Evolutionary conservation across 2,888 invertebrate species (phyloP).

Genomic region (Orthosia incerta): DNA sequence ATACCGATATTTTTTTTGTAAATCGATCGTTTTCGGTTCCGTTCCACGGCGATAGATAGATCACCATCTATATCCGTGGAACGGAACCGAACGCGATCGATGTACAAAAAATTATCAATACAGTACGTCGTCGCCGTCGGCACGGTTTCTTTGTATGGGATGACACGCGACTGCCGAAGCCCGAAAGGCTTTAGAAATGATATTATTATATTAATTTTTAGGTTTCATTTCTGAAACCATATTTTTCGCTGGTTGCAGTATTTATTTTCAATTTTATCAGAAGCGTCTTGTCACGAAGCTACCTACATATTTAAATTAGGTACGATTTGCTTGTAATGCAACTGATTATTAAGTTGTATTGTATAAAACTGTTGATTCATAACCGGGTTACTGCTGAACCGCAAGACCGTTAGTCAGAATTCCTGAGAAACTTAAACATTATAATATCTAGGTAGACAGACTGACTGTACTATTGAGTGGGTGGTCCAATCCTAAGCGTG

Average conservation of each 20-base stretch:
- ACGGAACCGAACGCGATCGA: no score
- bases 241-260: background rate
- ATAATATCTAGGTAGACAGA: conserved; percentile 3
- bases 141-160: no score
- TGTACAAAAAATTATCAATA: no score
- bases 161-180: no score
- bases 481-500: conserved; percentile 35
- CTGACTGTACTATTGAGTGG: conserved; percentile 27
- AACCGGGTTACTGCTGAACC: conserved; percentile 29
- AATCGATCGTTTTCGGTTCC: no score
- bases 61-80: no score
- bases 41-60: no score
- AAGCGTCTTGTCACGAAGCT: background rate
- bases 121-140: no score
- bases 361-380: conserved; percentile 26
- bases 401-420: conserved; percentile 37
- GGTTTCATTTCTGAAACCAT: background rate
- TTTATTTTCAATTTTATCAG: background rate
- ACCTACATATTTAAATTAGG: conserved; percentile 11
- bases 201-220: no score
- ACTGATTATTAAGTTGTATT: conserved; percentile 29
- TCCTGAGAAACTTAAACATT: conserved; percentile 11
- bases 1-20: no score
- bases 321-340: conserved; percentile 13
- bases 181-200: no score